phyloP scores from a whole-genome alignment of 1,140 invertebrate genomes.

The Drosophila malerkotliana region DNA sequence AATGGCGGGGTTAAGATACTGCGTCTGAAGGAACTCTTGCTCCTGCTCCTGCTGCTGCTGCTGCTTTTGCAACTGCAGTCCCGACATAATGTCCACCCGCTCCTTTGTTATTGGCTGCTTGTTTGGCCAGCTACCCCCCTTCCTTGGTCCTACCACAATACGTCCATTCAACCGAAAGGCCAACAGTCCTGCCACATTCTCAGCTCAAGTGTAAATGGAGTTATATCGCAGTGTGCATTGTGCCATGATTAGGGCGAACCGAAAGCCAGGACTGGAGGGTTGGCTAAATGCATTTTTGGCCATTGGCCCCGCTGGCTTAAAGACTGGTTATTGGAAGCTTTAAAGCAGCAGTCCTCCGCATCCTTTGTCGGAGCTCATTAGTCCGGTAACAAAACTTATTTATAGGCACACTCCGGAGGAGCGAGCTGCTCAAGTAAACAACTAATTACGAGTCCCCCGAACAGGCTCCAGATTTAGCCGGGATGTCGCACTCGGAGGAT shows the following conservation, averaged over 20 bases:
- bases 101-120: slow-evolving; percentile 67
- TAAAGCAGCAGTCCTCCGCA: slow-evolving; percentile 19
- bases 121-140: slow-evolving; percentile 54
- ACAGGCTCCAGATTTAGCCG: slow-evolving; percentile 10
- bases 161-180: slow-evolving; percentile 75
- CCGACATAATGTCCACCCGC: slow-evolving; percentile 49
- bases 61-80: slow-evolving; percentile 23
- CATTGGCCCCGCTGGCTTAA: slow-evolving; percentile 57
- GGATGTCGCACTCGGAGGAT: slow-evolving; percentile 35
- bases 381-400: slow-evolving; percentile 63
- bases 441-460: slow-evolving; percentile 63
- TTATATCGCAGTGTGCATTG: slow-evolving; percentile 49
- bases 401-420: slow-evolving; percentile 52
- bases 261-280: not conserved
- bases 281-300: slow-evolving; percentile 59
- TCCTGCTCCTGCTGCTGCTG: slow-evolving; percentile 3
- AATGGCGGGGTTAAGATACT: slow-evolving; percentile 64
- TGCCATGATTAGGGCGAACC: slow-evolving; percentile 28
- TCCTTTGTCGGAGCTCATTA: slow-evolving; percentile 47
- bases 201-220: slow-evolving; percentile 62
- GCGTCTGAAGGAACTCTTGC: slow-evolving; percentile 25
- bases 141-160: slow-evolving; percentile 43
- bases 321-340: slow-evolving; percentile 28
- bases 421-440: slow-evolving; percentile 64
- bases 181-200: slow-evolving; percentile 51